Base-by-base conservation (phyloP, 2,797 vertebrate genomes). In the Lepus townsendii region DNA sequence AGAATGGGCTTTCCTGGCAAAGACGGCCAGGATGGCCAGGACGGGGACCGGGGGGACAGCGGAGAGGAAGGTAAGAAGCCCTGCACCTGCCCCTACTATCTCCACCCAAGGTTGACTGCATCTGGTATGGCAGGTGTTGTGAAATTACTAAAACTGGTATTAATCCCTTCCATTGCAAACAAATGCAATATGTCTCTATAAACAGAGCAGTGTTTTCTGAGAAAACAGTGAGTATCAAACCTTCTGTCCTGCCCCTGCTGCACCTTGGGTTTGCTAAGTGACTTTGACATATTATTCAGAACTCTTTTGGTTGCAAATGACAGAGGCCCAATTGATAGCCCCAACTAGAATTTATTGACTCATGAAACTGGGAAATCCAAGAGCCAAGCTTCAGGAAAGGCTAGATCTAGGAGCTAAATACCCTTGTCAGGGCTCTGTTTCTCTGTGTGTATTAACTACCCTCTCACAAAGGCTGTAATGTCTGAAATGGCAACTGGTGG, bases 11-110 rank as follows among this genome's bases (percentile, higher is more conserved):
- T 98, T 68, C 99, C 99, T 0, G 99, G 99, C 47, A 98, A 98
- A 94, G 99, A 99, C 9, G 99, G 99, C 80, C 98, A 98, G 35
- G 99, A 99, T 12, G 99, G 99, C 83, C 98, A 97, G 42, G 99
- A 99, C 0, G 99, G 99, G 22, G 98, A 99, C 26, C 99, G 98
- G 75, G 99, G 99, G 35, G 97, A 98, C 73, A 99, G 97, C 0
- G 99, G 99, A 47, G 98, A 98, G 0, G 96, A 97, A 98, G 99
- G 99, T 99, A 98, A 95, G 97, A 42, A 63, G 71, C 30, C 86
- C 32, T 10, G 24, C 1, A 1, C 54, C 32, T 52, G n/a, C 16
- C 4, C 32, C 50, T 83, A 24, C 52, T 77, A 26, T 35, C 54
- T 47, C 68, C 24, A 52, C 65, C 19, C 30, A 14, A 13, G 24